Evolutionary conservation across 2,888 invertebrate species (phyloP).

Genomic region (Pelosia muscerda): DNA sequence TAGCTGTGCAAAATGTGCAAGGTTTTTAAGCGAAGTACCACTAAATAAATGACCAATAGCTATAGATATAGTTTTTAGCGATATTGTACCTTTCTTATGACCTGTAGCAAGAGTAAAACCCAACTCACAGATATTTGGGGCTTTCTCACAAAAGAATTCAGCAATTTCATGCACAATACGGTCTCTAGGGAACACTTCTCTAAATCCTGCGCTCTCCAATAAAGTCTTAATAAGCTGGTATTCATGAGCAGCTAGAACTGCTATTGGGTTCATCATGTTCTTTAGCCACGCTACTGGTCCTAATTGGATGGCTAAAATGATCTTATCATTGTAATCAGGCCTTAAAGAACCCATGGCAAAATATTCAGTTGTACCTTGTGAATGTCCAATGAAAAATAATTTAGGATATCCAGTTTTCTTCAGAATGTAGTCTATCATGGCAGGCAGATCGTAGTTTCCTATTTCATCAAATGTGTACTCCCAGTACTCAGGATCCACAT

Average conservation of each 20-base stretch:
- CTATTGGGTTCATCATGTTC: constrained; percentile 71
- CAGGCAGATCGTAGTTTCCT: constrained; percentile 90
- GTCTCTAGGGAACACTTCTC: constrained; percentile 89
- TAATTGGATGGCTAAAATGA: constrained; percentile 80
- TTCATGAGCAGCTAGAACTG: constrained; percentile 52
- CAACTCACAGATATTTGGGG: constrained; percentile 86
- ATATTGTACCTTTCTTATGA: constrained; percentile 82
- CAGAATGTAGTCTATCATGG: constrained; percentile 80
- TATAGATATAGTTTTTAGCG: constrained; percentile 82
- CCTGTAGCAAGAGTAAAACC: constrained; percentile 87
- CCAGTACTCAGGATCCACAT: constrained; percentile 80
- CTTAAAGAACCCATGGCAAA: constrained; percentile 84
- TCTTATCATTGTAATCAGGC: constrained; percentile 87
- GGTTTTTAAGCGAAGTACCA: constrained; percentile 80
- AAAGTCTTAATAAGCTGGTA: constrained; percentile 55
- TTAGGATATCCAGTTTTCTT: constrained; percentile 79
- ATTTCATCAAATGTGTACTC: constrained; percentile 90
- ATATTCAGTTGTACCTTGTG: constrained; percentile 88
- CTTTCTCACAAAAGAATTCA: constrained; percentile 68
- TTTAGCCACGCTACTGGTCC: constrained; percentile 83
- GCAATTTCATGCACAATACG: constrained; percentile 73
- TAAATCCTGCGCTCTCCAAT: constrained; percentile 77
- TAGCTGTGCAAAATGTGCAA: constrained; percentile 86
- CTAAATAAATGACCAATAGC: constrained; percentile 84
- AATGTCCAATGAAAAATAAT: constrained; percentile 90